These are phyloP conservation scores for Caenorhabditis latens DNA, from an alignment of 1,140 invertebrate genomes.

Conservation along the genomic window DNA sequence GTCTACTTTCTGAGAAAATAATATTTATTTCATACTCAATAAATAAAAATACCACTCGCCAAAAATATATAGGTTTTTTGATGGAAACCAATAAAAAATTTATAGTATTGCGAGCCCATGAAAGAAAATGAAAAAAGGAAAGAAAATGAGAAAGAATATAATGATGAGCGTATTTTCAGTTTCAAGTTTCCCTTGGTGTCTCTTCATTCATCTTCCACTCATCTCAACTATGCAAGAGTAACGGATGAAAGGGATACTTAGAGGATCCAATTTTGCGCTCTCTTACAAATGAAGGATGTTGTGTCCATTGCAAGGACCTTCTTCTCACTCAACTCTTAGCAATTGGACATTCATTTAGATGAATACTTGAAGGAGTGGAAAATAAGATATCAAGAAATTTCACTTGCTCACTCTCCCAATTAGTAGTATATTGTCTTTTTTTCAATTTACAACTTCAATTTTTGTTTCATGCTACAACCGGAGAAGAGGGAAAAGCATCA, in stretches of 20 bases:
- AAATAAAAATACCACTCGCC: not conserved
- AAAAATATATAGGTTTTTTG: not conserved
- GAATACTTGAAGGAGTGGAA: not conserved
- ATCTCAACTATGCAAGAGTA: slow-evolving; percentile 54
- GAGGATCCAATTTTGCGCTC: slow-evolving; percentile 49
- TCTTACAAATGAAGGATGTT: slow-evolving; percentile 51
- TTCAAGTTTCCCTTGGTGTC: slow-evolving; percentile 26
- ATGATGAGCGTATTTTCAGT: slow-evolving; percentile 47
- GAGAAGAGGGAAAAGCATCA: not conserved
- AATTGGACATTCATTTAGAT: slow-evolving; percentile 1
- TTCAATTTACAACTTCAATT: not conserved
- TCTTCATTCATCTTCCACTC: slow-evolving; percentile 53
- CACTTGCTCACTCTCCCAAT: not conserved
- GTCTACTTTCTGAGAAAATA: no score
- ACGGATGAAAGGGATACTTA: slow-evolving; percentile 50
- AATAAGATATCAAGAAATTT: not conserved
- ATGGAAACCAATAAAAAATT: slow-evolving; percentile 45
- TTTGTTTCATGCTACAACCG: not conserved
- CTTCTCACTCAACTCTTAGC: not conserved
- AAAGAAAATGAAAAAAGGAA: not conserved
- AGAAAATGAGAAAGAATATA: slow-evolving; percentile 23
- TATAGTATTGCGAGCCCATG: not conserved
- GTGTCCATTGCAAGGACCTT: not conserved
- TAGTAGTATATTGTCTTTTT: not conserved
- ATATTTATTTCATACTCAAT: no score